Evolutionary conservation across 2,888 invertebrate genomes (phyloP).

Genomic region (Raillietiella orientalis): DNA sequence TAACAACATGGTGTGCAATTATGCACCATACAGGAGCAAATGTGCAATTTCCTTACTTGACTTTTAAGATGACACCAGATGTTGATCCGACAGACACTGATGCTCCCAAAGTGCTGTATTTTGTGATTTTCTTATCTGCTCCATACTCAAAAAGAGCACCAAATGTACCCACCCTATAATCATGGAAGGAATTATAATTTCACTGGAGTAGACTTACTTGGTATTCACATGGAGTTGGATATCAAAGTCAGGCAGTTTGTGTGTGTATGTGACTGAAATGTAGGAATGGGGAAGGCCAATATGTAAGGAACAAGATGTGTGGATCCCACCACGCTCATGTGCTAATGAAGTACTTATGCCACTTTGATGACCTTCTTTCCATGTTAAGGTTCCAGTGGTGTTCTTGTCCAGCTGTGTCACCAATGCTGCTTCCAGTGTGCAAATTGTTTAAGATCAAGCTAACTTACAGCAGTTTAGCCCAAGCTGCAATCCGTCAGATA

Average conservation of each 20-base stretch:
- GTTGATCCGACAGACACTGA: conserved; percentile 54
- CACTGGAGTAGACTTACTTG: neutral
- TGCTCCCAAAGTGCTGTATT: conserved; percentile 56
- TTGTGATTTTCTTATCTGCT: conserved; percentile 65
- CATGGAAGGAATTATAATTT: conserved; percentile 1
- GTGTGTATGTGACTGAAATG: neutral
- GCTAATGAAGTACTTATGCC: conserved; percentile 51
- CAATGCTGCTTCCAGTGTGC: conserved; percentile 29
- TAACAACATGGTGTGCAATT: neutral
- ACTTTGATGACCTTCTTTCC: conserved; percentile 26
- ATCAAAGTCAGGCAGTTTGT: neutral
- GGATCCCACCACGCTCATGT: conserved; percentile 19
- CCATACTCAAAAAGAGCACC: conserved; percentile 66
- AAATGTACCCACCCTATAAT: conserved; percentile 43
- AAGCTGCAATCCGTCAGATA: too few species aligned
- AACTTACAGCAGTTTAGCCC: too few species aligned
- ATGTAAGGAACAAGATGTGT: neutral
- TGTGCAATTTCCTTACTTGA: conserved; percentile 26
- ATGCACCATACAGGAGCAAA: neutral
- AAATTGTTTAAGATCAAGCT: too few species aligned
- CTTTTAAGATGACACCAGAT: conserved; percentile 52
- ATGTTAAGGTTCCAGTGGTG: conserved; percentile 58
- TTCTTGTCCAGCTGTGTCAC: conserved; percentile 58
- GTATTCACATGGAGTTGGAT: neutral
- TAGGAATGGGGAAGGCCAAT: neutral